Conservation (phyloP, 1,140 invertebrate genomes). For the Aphaenogaster ashmeadi region DNA sequence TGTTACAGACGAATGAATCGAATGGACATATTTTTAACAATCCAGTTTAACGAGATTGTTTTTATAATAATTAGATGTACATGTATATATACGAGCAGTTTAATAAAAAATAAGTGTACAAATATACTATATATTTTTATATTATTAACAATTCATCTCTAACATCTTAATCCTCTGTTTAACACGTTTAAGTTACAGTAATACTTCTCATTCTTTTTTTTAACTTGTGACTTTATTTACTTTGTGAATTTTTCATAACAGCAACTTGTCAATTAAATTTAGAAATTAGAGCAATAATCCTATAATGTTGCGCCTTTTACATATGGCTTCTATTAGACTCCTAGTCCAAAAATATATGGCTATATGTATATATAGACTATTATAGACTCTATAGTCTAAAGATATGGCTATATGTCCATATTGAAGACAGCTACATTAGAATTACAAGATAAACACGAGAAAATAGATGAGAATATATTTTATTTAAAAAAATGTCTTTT, state of each 20-base stretch:
- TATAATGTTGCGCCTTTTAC: neutral
- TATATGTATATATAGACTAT: neutral
- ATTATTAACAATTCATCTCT: constrained; percentile 14
- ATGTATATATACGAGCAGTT: constrained; percentile 49
- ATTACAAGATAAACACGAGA: constrained; percentile 24
- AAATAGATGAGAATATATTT: constrained; percentile 34
- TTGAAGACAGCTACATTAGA: neutral
- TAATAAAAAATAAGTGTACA: constrained; percentile 61
- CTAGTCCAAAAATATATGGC: neutral
- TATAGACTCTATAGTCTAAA: neutral
- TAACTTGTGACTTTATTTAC: neutral
- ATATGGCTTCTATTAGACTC: neutral
- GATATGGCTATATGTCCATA: neutral
- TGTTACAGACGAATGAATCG: constrained; percentile 12
- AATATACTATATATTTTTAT: constrained; percentile 35
- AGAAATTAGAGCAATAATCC: neutral
- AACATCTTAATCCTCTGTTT: neutral
- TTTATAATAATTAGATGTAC: constrained; percentile 55
- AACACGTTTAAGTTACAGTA: neutral
- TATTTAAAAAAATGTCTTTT: constrained; percentile 44
- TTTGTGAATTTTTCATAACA: neutral
- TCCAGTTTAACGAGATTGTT: constrained; percentile 42
- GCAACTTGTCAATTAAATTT: constrained; percentile 28
- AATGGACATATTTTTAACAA: constrained; percentile 32
- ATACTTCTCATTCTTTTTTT: neutral